Evolutionary conservation across 2,888 invertebrate genomes (phyloP), one percentile per base, ranked within the genome.

Genomic region (Pseudanteris insignis): DNA sequence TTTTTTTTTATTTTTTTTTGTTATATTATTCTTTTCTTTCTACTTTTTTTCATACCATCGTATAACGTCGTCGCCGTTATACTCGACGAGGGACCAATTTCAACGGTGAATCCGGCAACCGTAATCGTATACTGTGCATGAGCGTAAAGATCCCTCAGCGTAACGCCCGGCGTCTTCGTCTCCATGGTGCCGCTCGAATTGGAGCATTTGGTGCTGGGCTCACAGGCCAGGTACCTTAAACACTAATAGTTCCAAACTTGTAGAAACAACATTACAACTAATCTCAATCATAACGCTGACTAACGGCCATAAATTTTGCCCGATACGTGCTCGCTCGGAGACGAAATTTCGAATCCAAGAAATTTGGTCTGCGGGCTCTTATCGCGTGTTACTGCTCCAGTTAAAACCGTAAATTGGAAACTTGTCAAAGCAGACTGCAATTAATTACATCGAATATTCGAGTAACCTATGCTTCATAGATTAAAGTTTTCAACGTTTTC

Each of bases 51-150:
- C 29, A 47, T 46, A 67, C 65, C 63, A 15, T 47, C 34, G 25
- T 38, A 63, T 1, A 43, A 36, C 2, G 67, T 67, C 8, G 63
- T 40, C 7, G 57, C 58, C 10, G 34, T 55, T n/a, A 64, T 60
- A 15, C 54, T 55, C 8, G 50, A 24, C 60, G 41, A 34, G 32
- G 65, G 63, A 33, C 67, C 66, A 6, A 55, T 51, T 44, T 64
- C 66, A 5, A 64, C 54, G 5, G 64, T 64, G 36, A 61, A 62
- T 13, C 61, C 67, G 13, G 64, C 63, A 2, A 67, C 65, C 32
- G 48, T 50, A 43, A 66, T 55, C 46, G 36, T 34, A 57, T 67
- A 67, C 50, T 67, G 67, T 6, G 66, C 61, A 48, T 65, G 65
- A 34, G 67, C 54, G 41, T 61, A 38, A 36, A 67, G 66, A 43